Evolutionary conservation across 2,888 invertebrate species (phyloP), one percentile per base, ranked within the genome.

Genomic region (Marronus borbonicus): DNA sequence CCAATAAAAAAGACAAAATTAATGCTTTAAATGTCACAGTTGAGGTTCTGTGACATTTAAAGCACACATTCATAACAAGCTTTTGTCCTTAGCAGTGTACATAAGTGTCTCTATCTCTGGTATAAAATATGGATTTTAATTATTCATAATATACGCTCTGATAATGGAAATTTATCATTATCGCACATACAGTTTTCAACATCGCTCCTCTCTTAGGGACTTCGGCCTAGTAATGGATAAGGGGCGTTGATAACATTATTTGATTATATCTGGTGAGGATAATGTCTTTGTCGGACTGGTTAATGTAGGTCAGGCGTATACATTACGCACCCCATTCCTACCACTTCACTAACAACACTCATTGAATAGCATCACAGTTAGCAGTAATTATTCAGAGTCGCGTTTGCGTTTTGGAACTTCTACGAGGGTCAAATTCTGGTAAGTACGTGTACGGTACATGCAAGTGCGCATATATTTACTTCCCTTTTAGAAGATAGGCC

Each of bases 271-370:
- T 70, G 55, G 69, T 55, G 55, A 31, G 69, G 69, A 36, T 70
- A 70, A 70, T 70, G 69, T 52, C 69, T 70, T 70, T 70, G 69
- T 70, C 68, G 68, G 68, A 68, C 12, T 72, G 36, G 60, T 60
- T 72, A 72, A 72, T 72, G 72, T 72, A 72, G 60, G 60, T 72
- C 72, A 60, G 39, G 24, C 58, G 8, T 8, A 72, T 58, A 39
- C 72, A 39, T 72, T 72, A 60, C 60, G 60, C 52, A 20, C 72
- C 44, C 44, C 20, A 10, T 68, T 68, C 10, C 66, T 28, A 28
- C 60, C 20, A 60, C 60, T 60, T 28, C 28, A 60, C 68, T 68
- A 68, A 68, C 24, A 68, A 68, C 44, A 24, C 49, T 24, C 68
- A 68, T 68, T 68, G 68, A 68, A 68, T 68, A 50, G 50, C 69